These are phyloP conservation scores for Ceyx erithaca DNA, from an alignment of 2,797 vertebrate species.

Conservation along the genomic window DNA sequence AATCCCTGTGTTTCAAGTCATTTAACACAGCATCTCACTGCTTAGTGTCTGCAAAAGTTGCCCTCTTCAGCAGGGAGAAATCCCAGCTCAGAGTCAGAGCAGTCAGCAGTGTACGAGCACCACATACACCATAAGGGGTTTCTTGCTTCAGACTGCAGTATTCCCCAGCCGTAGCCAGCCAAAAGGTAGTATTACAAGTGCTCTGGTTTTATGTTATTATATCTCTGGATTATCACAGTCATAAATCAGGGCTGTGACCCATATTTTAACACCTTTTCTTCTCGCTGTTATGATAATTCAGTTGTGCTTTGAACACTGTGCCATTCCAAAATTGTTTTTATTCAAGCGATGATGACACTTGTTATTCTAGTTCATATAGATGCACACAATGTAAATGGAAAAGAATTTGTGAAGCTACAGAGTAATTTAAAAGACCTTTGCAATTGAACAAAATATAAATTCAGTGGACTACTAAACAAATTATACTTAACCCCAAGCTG, in stretches of 20 bases:
- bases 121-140: accelerated
- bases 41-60: not conserved
- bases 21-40: not conserved
- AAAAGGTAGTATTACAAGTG: not conserved
- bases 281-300: not conserved
- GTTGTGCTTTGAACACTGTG: not conserved
- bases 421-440: not conserved
- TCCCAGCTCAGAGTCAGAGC: not conserved
- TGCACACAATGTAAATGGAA: not conserved
- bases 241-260: not conserved
- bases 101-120: accelerated
- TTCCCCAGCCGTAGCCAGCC: not conserved
- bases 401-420: not conserved
- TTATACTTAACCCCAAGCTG: not conserved
- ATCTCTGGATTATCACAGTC: not conserved
- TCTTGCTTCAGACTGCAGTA: not conserved
- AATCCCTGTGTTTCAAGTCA: not conserved
- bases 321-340: not conserved
- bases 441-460: not conserved
- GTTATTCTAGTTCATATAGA: not conserved
- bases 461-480: not conserved
- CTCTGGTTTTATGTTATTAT: not conserved
- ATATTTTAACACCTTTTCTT: not conserved
- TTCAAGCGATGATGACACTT: not conserved
- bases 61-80: not conserved